Evolutionary conservation across 2,113 vertebrate species (phyloP), one percentile per base, ranked within the genome.

Genomic region (Symphodus melops): DNA sequence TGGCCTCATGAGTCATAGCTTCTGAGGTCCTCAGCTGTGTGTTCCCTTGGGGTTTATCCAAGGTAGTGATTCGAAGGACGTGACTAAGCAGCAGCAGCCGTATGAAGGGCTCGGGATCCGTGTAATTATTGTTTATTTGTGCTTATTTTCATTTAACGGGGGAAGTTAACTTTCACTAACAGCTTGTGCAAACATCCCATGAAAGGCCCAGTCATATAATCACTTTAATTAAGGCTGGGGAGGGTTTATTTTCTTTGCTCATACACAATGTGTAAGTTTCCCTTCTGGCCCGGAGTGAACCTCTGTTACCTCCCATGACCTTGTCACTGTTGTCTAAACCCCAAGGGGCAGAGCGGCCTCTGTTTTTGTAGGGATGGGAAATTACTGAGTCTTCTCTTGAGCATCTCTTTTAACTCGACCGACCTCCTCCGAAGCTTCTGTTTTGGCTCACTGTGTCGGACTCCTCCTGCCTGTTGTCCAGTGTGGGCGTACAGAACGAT

Each of bases 51-150:
- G 90, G 86, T 92, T 94, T 92, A 92, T 92, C 84, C 89, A 86
- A 91, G 69, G 87, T 92, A 90, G 92, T 93, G 91, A 93, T 92
- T 93, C 82, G 37, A 89, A 82, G 88, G 82, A 89, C 82, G 75
- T 84, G 94, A 94, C 88, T 92, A 89, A 91, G 90, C 88, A 90
- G 79, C 62, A 74, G 62, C 66, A 71, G 84, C 82, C 85, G 89
- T 81, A 75, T 88, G 88, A 89, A 87, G 77, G 84, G 76, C 76
- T 88, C 20, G 67, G 72, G 82, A 87, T 83, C 75, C 41, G 62
- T 93, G 84, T 94, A 93, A 94, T 94, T 93, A 92, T 79, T 85
- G 90, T 89, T 94, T 93, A 93, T 94, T 94, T 94, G 93, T 85
- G 90, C 86, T 92, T 94, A 94, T 93, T 94, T 94, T 93, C 77